Conservation (phyloP, 2,888 invertebrate genomes). For the Hyposoter dolosus region DNA sequence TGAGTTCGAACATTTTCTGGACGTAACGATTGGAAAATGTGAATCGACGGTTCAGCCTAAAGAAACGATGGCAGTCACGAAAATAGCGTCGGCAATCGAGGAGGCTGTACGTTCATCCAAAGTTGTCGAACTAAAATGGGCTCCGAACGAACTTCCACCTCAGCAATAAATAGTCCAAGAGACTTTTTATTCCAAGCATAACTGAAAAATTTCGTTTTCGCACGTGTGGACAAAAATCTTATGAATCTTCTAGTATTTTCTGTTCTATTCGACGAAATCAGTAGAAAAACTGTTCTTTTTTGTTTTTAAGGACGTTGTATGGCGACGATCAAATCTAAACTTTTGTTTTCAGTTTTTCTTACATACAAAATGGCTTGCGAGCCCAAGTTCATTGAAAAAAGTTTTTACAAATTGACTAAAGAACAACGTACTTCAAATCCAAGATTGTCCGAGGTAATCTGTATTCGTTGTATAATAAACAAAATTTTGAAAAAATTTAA, state of each 20-base stretch:
- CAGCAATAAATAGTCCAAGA: conserved; percentile 42
- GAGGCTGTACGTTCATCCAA: conserved; percentile 86
- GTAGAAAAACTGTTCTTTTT: conserved; percentile 71
- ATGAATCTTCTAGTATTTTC: conserved; percentile 57
- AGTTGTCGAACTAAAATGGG: conserved; percentile 86
- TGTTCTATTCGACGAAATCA: conserved; percentile 72
- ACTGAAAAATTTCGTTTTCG: conserved; percentile 9
- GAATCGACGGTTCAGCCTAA: conserved; percentile 84
- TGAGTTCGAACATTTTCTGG: conserved; percentile 88
- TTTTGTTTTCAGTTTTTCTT: too few relatives aligned
- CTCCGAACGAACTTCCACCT: conserved; percentile 84
- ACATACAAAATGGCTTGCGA: too few relatives aligned
- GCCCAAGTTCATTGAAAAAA: too few relatives aligned
- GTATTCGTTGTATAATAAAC: too few relatives aligned
- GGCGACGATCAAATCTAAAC: too few relatives aligned
- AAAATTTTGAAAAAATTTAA: too few relatives aligned
- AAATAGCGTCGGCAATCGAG: conserved; percentile 87
- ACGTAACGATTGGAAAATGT: conserved; percentile 86
- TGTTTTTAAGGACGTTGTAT: conserved; percentile 33
- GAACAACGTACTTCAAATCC: too few relatives aligned
- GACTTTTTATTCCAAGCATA: conserved; percentile 9
- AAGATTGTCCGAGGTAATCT: too few relatives aligned
- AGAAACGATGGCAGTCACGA: conserved; percentile 87
- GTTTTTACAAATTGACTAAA: too few relatives aligned
- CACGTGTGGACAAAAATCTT: conserved; percentile 1